Conservation (phyloP, 2,113 vertebrate genomes). For the Motacilla tschutschensis region DNA sequence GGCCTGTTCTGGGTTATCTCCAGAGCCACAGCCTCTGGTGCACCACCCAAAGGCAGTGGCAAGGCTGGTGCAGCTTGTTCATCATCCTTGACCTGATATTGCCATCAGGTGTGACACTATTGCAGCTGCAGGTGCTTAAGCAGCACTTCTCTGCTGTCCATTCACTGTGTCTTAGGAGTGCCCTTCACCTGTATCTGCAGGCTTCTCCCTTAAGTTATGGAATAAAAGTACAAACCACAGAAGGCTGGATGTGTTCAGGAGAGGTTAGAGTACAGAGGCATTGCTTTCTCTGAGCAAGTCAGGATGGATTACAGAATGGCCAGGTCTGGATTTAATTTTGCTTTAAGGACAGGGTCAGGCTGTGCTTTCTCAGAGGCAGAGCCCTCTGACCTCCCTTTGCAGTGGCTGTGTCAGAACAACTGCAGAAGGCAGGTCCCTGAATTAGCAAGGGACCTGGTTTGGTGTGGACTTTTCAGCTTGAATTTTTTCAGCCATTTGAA, state of each 20-base stretch:
- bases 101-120: not conserved
- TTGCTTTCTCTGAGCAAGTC: not conserved
- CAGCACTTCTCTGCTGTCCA: not conserved
- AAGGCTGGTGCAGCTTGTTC: not conserved
- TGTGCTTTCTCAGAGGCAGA: not conserved
- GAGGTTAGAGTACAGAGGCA: not conserved
- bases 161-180: not conserved
- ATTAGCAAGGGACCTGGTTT: not conserved
- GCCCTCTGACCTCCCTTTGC: not conserved
- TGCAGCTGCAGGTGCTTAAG: not conserved
- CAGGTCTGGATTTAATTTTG: not conserved
- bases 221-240: not conserved
- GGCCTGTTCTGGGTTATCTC: not conserved
- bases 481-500: not conserved
- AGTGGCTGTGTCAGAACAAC: not conserved
- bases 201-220: not conserved
- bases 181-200: not conserved
- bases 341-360: not conserved
- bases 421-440: not conserved
- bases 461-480: not conserved
- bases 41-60: not conserved
- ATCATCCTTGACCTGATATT: accelerated
- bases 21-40: not conserved
- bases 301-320: not conserved
- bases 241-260: not conserved